Evolutionary conservation across 2,797 vertebrate genomes (phyloP).

Genomic region (Mycteria americana): DNA sequence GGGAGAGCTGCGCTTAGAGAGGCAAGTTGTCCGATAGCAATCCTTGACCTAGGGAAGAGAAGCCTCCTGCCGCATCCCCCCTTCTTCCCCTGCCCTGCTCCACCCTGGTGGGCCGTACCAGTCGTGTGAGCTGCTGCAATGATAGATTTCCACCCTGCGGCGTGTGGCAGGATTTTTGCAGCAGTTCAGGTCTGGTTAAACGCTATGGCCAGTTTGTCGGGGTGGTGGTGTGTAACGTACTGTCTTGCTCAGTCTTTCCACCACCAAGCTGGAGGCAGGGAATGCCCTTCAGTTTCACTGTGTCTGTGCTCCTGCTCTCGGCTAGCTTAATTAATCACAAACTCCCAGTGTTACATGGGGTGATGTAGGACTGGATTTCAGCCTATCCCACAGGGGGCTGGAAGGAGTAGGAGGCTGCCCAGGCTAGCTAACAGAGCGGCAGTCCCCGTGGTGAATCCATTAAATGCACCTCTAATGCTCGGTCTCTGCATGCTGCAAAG

Average conservation of each 20-base stretch:
- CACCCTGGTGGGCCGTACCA: neutral
- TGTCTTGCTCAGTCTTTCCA: neutral
- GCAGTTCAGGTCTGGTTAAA: neutral
- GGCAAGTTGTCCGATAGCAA: neutral
- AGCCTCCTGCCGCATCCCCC: rapidly evolving
- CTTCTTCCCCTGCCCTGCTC: neutral
- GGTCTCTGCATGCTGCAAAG: neutral
- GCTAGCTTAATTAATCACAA: neutral
- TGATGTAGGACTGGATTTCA: neutral
- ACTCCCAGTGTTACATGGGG: rapidly evolving
- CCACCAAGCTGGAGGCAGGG: neutral
- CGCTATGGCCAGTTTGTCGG: rapidly evolving
- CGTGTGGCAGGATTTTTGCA: neutral
- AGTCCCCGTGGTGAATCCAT: neutral
- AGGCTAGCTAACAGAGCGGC: neutral
- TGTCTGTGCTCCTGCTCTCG: neutral
- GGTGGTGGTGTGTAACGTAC: neutral
- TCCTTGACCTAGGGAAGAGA: neutral
- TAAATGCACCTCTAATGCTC: neutral
- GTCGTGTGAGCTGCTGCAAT: rapidly evolving
- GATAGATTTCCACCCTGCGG: neutral
- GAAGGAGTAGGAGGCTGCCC: neutral
- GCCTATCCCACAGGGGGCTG: neutral
- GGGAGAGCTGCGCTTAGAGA: neutral
- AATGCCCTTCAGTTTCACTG: neutral